These are phyloP conservation scores for Apamea sordens DNA, from an alignment of 2,888 invertebrate genomes.

Conservation along the genomic window DNA sequence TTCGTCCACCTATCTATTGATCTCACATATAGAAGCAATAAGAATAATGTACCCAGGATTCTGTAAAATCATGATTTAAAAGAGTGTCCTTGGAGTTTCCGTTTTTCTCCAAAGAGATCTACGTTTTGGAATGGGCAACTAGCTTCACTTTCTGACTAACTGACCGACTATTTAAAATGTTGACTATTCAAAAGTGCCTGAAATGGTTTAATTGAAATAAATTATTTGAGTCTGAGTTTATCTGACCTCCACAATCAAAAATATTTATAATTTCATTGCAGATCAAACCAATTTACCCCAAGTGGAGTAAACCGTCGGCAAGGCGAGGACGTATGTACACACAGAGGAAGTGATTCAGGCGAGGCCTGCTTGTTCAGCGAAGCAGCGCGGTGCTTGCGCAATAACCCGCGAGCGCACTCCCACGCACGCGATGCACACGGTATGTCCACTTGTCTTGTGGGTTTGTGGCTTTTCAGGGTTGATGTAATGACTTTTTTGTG, in stretches of 20 bases:
- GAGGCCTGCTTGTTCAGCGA: conserved; percentile 84
- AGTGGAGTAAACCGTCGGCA: conserved; percentile 65
- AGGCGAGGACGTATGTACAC: conserved; percentile 86
- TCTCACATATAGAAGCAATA: too few species aligned
- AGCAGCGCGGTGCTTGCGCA: conserved; percentile 82
- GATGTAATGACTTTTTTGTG: background rate
- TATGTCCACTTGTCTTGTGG: conserved; percentile 63
- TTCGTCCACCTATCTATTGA: too few species aligned
- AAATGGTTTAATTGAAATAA: too few species aligned
- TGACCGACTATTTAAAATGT: too few species aligned
- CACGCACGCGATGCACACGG: conserved; percentile 74
- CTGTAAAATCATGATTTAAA: too few species aligned
- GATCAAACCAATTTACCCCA: conserved; percentile 46
- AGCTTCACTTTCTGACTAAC: too few species aligned
- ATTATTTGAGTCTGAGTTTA: too few species aligned
- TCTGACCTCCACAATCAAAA: background rate
- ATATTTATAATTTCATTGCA: background rate
- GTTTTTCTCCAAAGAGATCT: too few species aligned
- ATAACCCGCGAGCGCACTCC: conserved; percentile 69
- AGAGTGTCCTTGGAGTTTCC: too few species aligned
- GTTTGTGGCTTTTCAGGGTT: background rate
- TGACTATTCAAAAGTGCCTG: too few species aligned
- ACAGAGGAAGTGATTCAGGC: conserved; percentile 86
- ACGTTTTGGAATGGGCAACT: too few species aligned
- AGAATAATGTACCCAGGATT: too few species aligned